Conservation (phyloP, 2,113 vertebrate genomes). For the Pseudopipra pipra region DNA sequence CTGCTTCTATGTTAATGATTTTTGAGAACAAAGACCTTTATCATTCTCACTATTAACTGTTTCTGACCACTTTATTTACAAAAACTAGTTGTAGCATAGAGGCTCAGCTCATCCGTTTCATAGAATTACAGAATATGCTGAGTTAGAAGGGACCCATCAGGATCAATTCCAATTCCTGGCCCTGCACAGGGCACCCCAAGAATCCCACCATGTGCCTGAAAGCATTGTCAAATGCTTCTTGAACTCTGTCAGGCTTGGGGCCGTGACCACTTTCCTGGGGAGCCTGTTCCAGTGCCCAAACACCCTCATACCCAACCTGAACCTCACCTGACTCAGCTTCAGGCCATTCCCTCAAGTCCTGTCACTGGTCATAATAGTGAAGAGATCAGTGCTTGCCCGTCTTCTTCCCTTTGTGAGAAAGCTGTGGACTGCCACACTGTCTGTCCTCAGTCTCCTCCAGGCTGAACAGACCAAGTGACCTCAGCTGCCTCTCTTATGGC, state of each 20-base stretch:
- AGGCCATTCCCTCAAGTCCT: neutral
- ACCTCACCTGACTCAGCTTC: no score
- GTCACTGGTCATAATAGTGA: neutral
- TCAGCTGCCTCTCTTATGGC: fast-evolving
- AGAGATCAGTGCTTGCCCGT: neutral
- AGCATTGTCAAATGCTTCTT: neutral
- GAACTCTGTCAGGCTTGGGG: neutral
- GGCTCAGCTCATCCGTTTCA: neutral
- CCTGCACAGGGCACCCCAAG: neutral
- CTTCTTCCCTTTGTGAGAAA: neutral
- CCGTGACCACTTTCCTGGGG: neutral
- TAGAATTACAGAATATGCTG: neutral
- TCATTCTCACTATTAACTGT: neutral
- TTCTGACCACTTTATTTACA: conserved; percentile 22
- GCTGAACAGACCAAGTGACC: neutral
- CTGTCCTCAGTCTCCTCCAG: neutral
- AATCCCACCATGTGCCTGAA: neutral
- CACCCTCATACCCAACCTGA: fast-evolving
- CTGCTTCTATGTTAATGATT: neutral
- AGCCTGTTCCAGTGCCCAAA: neutral
- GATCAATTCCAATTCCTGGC: neutral
- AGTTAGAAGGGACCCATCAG: neutral
- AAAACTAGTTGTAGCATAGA: conserved; percentile 28
- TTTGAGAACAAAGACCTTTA: conserved; percentile 9
- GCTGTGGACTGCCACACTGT: neutral